These are phyloP conservation scores for Ophthalmolycus amberensis DNA, from an alignment of 2,113 vertebrate genomes.

Conservation along the genomic window DNA sequence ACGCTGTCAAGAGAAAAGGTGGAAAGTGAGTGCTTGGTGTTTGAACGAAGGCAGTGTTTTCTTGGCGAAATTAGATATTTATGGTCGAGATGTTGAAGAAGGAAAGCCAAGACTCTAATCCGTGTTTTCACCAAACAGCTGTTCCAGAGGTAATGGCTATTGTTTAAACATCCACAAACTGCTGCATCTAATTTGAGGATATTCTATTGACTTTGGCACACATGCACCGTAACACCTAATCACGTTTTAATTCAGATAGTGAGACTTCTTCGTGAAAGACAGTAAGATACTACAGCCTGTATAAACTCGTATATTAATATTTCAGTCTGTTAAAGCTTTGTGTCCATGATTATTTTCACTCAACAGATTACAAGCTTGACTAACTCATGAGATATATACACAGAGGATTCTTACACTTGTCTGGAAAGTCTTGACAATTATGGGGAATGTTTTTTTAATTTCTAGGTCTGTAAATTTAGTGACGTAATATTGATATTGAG, in stretches of 20 bases:
- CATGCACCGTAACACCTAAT: neutral
- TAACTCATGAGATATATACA: too few species aligned
- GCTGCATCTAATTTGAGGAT: neutral
- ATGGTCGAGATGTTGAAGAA: neutral
- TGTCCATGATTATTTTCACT: neutral
- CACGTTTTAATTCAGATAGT: neutral
- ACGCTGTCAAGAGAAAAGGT: neutral
- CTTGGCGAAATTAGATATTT: neutral
- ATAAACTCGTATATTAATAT: neutral
- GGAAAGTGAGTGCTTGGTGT: neutral
- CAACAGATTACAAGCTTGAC: neutral
- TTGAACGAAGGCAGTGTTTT: neutral
- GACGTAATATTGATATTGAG: too few species aligned
- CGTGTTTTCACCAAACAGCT: neutral
- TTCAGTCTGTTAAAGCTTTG: neutral
- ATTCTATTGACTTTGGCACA: neutral
- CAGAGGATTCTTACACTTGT: neutral
- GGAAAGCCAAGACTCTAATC: neutral
- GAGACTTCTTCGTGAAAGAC: neutral
- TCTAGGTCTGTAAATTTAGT: neutral
- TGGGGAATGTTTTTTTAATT: neutral
- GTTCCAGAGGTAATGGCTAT: neutral
- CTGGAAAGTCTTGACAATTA: neutral
- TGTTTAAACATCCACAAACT: slow-evolving; percentile 12
- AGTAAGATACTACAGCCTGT: neutral